Base-by-base conservation (phyloP, 1,140 invertebrate species). In the Heliconius nattereri region DNA sequence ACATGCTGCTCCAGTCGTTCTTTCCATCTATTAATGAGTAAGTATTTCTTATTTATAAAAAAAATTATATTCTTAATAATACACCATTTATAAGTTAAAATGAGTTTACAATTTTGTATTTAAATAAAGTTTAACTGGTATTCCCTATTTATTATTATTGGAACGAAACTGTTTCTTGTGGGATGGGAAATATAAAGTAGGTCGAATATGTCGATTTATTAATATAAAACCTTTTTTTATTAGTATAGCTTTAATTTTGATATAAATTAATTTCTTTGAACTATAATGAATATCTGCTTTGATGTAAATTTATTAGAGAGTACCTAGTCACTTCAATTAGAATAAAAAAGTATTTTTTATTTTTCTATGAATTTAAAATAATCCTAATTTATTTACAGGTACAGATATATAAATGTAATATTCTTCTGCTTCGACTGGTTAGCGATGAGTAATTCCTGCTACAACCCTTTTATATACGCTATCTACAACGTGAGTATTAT, bases 401-500 rank as follows among this genome's bases (percentile, higher is more conserved):
- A 97, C 89, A 94, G 95, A 79, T 97, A 97, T 86, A 97, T 97
- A 78, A 97, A 97, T 87, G 96, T 97, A 11, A 95, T 97, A 73
- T 97, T 96, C 95, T 98, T 98, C 88, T 97, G 96, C 88, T 97
- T 96, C 86, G 97, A 98, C 90, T 98, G 97, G 97, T 90, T 98
- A 80, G 97, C 97, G 1, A 98, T 98, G 97, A 97, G 96, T 83
- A 98, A 98, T 89, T 97, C 97, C 71, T 98, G 97, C 85, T 97
- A 97, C 88, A 98, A 98, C 92, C 97, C 97, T 0, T 98, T 98
- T 86, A 98, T 98, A 81, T 98, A 98, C 87, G 97, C 97, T 19
- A 97, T 98, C 81, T 97, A 97, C 84, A 98, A 98, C 89, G 97
- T 98, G 92, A 97, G 97, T 96, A 88, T 54, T 7, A 40, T 35